Base-by-base conservation (phyloP, 1,140 invertebrate genomes). In the Aphaenogaster rudis region DNA sequence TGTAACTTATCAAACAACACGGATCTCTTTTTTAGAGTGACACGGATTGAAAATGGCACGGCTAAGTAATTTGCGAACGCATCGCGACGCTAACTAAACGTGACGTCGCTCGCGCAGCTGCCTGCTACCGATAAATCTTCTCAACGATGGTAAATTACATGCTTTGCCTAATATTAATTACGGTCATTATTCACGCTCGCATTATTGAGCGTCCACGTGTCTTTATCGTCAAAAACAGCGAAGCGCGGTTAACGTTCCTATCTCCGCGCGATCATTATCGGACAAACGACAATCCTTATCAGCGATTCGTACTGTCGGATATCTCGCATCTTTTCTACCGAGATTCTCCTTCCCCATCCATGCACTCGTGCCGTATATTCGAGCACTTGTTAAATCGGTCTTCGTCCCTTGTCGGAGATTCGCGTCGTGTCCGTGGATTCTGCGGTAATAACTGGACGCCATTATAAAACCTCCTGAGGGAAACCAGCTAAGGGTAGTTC, bases 371-470 rank as follows among this genome's bases (percentile, higher is more conserved):
- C 67, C 84, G 79, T 91, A 91, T 88, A 91, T 91, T 91, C 86
- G 90, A 91, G 86, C 89, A 93, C 93, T 93, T 93, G 92, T 93
- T 93, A 93, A 93, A 93, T 93, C 92, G 92, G 89, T 87, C 90
- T 91, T 79, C 89, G 91, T 93, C 93, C 93, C 93, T 95, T 94
- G 94, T 94, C 92, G 93, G 93, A 93, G 94, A 93, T 95, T 94
- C 94, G 93, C 92, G 94, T 94, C 93, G 93, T 93, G 93, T 94
- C 93, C 93, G 94, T 93, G 92, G 94, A 94, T 94, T 92, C 92
- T 94, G 92, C 92, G 92, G 92, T 95, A 95, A 95, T 95, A 95
- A 95, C 95, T 95, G 95, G 94, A 95, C 94, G 94, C 94, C 95
- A 95, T 95, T 95, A 95, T 95, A 95, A 95, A 95, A 95, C 91